Conservation (phyloP, 2,113 vertebrate species). For the Zootoca vivipara region DNA sequence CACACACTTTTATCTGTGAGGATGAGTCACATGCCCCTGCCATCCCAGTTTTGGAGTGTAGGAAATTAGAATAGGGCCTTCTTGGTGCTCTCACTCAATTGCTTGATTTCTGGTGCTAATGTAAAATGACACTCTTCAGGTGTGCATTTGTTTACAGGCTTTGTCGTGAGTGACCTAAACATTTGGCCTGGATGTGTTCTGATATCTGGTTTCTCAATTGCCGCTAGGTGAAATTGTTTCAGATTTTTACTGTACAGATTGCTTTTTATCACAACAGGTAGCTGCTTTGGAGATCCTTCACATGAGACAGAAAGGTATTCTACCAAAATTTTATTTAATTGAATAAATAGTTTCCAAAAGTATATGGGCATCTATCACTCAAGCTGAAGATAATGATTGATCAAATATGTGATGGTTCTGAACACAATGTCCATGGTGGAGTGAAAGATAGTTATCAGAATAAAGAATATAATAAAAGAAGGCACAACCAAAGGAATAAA, state of each 20-base stretch:
- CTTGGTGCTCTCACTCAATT: too few species aligned
- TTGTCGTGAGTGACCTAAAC: too few species aligned
- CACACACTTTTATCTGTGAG: too few species aligned
- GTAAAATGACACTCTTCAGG: too few species aligned
- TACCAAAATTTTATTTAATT: conserved; percentile 18
- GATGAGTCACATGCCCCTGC: too few species aligned
- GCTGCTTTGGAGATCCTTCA: not conserved
- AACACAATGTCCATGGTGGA: not conserved
- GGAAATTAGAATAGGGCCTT: too few species aligned
- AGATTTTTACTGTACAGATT: not conserved
- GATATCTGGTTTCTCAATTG: too few species aligned
- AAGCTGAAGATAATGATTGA: not conserved
- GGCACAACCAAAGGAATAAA: not conserved
- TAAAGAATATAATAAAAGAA: conserved; percentile 14
- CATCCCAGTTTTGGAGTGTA: too few species aligned
- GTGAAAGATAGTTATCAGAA: not conserved
- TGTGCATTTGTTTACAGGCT: too few species aligned
- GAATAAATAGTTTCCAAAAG: not conserved
- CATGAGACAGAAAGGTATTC: not conserved
- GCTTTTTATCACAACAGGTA: not conserved
- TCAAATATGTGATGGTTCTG: not conserved
- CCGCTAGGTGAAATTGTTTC: not conserved
- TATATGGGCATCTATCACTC: not conserved
- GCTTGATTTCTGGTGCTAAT: too few species aligned
- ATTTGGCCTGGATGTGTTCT: too few species aligned